Percentiles rank a stretch among this genome's conserved stretches.
These are phyloP conservation scores for Danio rerio DNA, from an alignment of 2,113 vertebrate species.

Conservation along the genomic window GRCz12tu NC_133180.1:32145001-32145500, in stretches of 20 bases:
- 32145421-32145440: neutral
- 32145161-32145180: neutral
- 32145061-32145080: no score
- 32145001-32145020: neutral
- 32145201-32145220: neutral
- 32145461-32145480: neutral
- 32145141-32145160: neutral
- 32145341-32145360: neutral
- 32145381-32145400: slow-evolving; percentile 15
- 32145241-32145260: slow-evolving; percentile 16
- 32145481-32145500: neutral
- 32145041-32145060: neutral
- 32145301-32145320: slow-evolving; percentile 10
- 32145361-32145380: slow-evolving; percentile 11
- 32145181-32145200: neutral
- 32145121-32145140: neutral
- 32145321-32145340: slow-evolving; percentile 26
- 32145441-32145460: neutral
- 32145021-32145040: neutral
- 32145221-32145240: neutral
- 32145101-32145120: slow-evolving; percentile 6
- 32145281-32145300: slow-evolving; percentile 1
- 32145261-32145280: neutral
- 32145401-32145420: slow-evolving; percentile 1
- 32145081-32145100: neutral